A percentile compares a stretch with the other conserved stretches of the same genome.
phyloP scores from a whole-genome alignment of 2,113 vertebrate species.

The Panthera uncia region DNA sequence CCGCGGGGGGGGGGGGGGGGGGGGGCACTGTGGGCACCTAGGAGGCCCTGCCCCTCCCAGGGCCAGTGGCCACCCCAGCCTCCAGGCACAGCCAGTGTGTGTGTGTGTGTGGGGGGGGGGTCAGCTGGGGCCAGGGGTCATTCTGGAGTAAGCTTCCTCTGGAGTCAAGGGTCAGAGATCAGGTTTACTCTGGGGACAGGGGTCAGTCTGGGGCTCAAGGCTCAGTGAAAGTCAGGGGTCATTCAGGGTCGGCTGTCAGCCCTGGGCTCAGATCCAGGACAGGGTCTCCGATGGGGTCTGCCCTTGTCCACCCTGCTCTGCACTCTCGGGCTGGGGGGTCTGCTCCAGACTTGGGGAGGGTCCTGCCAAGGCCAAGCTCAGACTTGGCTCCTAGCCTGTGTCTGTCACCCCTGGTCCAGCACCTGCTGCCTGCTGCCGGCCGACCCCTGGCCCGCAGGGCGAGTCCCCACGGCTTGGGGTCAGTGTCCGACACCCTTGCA shows the following conservation, averaged over 20 bases:
- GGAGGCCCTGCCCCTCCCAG: not conserved
- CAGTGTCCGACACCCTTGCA: not conserved
- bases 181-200: not conserved
- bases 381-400: not conserved
- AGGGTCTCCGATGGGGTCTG: not conserved
- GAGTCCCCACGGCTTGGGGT: not conserved
- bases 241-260: not conserved
- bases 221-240: not conserved
- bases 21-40: too few relatives aligned
- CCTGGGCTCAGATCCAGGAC: not conserved
- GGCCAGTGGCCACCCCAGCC: not conserved
- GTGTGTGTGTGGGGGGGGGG: too few relatives aligned
- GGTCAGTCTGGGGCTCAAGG: not conserved
- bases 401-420: not conserved
- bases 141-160: not conserved
- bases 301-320: not conserved
- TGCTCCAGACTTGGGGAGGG: accelerated
- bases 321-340: accelerated
- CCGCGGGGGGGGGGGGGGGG: accelerated
- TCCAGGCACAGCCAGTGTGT: not conserved
- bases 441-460: not conserved
- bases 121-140: not conserved
- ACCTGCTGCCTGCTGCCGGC: too few relatives aligned
- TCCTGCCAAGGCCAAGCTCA: not conserved
- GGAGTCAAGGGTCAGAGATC: not conserved